Percentiles rank a stretch among this genome's conserved stretches.
Conservation (phyloP, 2,113 vertebrate species). For the Catharus bicknelli region DNA sequence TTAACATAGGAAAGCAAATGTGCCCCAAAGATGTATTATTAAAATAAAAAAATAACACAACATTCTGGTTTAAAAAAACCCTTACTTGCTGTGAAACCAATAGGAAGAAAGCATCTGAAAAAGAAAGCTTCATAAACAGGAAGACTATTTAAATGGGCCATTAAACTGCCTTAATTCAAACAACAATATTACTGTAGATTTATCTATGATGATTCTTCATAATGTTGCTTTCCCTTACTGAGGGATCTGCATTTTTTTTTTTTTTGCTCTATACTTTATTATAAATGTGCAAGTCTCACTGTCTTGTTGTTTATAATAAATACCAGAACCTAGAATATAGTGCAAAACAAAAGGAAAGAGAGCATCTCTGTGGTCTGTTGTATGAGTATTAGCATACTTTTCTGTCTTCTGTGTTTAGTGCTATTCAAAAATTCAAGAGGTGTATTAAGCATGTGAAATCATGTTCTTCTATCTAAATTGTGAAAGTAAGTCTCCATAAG, state of each 20-base stretch:
- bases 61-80: not conserved
- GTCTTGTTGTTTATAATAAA: not conserved
- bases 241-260: not conserved
- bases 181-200: not conserved
- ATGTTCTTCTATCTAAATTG: not conserved
- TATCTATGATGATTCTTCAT: not conserved
- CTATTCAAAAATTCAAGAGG: slow-evolving; percentile 1
- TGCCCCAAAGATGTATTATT: slow-evolving; percentile 6
- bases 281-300: not conserved
- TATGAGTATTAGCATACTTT: not conserved
- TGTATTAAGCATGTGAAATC: not conserved
- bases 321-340: not conserved
- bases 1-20: slow-evolving; percentile 58
- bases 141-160: not conserved
- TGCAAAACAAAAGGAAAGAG: slow-evolving; percentile 22
- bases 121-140: not conserved
- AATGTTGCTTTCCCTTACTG: not conserved
- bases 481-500: slow-evolving; percentile 12
- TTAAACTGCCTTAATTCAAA: slow-evolving; percentile 20
- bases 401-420: not conserved
- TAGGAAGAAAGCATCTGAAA: not conserved
- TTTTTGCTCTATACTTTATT: not conserved
- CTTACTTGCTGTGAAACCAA: not conserved
- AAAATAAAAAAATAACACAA: slow-evolving; percentile 32
- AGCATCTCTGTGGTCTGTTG: not conserved